Conservation (phyloP, 1,140 invertebrate species). For the Musca vetustissima region DNA sequence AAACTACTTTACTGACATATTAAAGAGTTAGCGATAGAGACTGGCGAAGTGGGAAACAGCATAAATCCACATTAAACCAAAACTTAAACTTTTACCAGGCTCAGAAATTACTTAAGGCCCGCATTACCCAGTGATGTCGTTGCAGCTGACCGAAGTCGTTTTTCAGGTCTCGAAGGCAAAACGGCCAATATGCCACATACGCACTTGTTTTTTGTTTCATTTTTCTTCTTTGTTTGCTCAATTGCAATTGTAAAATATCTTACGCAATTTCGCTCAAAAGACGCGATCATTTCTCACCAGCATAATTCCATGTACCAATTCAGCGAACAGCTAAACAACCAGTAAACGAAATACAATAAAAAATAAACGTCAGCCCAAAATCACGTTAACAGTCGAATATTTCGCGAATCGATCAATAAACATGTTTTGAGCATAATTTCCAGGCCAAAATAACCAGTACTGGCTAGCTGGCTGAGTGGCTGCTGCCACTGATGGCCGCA, state of each 20-base stretch:
- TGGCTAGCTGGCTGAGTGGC: too few relatives aligned
- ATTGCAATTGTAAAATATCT: constrained; percentile 8
- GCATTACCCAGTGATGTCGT: background rate
- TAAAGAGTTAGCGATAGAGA: too few relatives aligned
- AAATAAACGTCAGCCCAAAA: background rate
- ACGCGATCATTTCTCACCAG: constrained; percentile 6
- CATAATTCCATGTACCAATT: constrained; percentile 14
- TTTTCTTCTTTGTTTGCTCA: background rate
- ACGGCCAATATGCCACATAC: constrained; percentile 3
- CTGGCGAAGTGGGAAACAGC: too few relatives aligned
- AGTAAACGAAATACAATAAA: background rate
- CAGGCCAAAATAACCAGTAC: constrained; percentile 21
- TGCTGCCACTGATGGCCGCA: background rate
- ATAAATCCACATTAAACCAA: too few relatives aligned
- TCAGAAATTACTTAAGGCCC: background rate
- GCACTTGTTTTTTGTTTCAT: background rate
- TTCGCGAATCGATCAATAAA: constrained; percentile 16
- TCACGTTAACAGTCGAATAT: background rate
- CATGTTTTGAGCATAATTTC: constrained; percentile 14
- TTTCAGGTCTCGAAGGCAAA: background rate
- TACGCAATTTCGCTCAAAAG: constrained; percentile 16
- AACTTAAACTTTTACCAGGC: too few relatives aligned
- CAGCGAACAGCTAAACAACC: background rate
- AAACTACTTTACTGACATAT: too few relatives aligned
- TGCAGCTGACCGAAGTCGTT: background rate